Evolutionary conservation across 2,797 vertebrate species (phyloP), one percentile per base, ranked within the genome.

Genomic region (Lemur catta): DNA sequence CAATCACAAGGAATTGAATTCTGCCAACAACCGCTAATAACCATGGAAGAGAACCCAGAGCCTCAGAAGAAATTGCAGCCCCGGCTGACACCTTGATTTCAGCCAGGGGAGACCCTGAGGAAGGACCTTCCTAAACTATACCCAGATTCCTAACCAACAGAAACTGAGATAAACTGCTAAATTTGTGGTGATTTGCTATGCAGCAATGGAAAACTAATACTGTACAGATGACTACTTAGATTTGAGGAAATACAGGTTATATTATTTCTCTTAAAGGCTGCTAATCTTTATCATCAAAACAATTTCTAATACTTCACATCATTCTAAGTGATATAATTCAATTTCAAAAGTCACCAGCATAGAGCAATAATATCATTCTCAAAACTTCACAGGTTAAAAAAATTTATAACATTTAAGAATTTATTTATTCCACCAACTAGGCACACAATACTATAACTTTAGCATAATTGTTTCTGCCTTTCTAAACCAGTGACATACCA

Each of bases 181-280:
- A 80, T 65, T 50, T 88, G 72, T 28, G 26, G 65, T 43, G 38
- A 79, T 33, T 17, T 89, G 35, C 65, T 87, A 63, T 18, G 35
- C 28, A 96, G 84, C 61, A 43, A 24, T n/a, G 71, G 46, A 92
- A 93, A 79, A 75, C 22, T 61, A 69, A 85, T 35, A 76, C 75
- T 13, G 10, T 63, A 81, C 33, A 86, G n/a, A 67, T 48, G 33
- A 46, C 15, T 52, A 35, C 74, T 91, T 79, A 89, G 48, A 87
- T 90, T 78, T 87, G 30, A 90, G 48, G 57, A 90, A 96, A 74
- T 28, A 69, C 2, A 5, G 24, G 63, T 82, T 65, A 59, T 24
- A 92, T 80, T 67, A 84, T 89, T 92, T 90, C 57, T 71, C 38
- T 28, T 75, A 97, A 94, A 84, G n/a, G 33, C 65, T 93, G 48